A percentile compares a stretch with the other conserved stretches of the same genome.
Conservation (phyloP, 2,797 vertebrate genomes). For the Etheostoma perlongum region DNA sequence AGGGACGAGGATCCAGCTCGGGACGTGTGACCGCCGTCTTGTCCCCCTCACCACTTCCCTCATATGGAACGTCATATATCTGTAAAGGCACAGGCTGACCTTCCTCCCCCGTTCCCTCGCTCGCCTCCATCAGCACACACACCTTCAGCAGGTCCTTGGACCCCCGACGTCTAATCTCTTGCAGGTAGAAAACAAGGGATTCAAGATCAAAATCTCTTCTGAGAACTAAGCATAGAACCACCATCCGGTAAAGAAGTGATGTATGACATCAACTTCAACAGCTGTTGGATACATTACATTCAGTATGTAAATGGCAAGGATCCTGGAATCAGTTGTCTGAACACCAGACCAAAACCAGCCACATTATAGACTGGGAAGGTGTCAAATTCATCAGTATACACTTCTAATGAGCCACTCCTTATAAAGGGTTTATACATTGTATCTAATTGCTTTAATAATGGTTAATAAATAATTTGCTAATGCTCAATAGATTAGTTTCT, state of each 20-base stretch:
- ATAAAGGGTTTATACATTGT: too few species aligned
- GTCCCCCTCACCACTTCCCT: constrained; percentile 75
- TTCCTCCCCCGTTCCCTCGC: constrained; percentile 64
- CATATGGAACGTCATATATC: constrained; percentile 91
- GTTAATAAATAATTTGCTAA: not conserved
- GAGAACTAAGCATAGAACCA: not conserved
- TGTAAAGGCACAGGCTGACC: constrained; percentile 77
- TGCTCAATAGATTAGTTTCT: not conserved
- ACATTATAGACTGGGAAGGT: not conserved
- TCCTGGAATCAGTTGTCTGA: not conserved
- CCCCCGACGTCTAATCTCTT: constrained; percentile 93
- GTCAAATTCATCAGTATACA: not conserved
- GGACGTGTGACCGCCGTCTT: constrained; percentile 80
- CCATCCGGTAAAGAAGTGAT: not conserved
- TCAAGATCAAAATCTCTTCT: constrained; percentile 14
- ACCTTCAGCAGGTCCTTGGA: constrained; percentile 94
- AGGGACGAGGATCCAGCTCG: constrained; percentile 87
- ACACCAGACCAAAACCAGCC: not conserved
- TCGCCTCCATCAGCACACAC: constrained; percentile 83
- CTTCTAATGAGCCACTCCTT: too few species aligned
- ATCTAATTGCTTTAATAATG: too few species aligned
- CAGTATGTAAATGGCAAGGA: not conserved
- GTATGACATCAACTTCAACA: not conserved
- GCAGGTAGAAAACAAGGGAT: constrained; percentile 10
- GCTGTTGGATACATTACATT: not conserved